Conservation (phyloP, 2,113 vertebrate genomes). For the Ceyx melanurus region DNA sequence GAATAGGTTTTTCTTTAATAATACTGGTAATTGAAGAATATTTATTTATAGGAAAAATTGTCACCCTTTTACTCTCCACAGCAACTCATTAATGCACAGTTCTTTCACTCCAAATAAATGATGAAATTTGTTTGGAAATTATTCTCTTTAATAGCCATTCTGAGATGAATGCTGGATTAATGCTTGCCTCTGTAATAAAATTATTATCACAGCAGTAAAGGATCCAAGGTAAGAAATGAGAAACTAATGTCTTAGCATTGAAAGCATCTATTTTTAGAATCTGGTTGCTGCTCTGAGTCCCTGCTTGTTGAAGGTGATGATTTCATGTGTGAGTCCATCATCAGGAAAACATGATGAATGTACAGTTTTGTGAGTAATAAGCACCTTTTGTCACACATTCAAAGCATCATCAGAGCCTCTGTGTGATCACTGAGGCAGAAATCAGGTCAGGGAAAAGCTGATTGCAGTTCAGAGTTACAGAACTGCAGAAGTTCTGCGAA, state of each 20-base stretch:
- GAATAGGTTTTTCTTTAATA: neutral
- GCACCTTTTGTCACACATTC: neutral
- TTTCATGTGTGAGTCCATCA: neutral
- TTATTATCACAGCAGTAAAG: neutral
- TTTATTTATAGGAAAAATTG: neutral
- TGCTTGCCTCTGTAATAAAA: neutral
- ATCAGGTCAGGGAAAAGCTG: neutral
- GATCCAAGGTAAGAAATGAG: neutral
- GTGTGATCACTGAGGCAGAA: neutral
- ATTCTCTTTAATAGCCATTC: neutral
- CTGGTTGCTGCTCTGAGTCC: neutral
- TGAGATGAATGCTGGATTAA: neutral
- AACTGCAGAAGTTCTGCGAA: neutral
- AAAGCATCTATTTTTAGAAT: neutral
- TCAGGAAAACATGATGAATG: neutral
- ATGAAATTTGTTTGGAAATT: neutral
- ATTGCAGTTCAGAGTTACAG: neutral
- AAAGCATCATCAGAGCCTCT: neutral
- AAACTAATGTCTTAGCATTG: neutral
- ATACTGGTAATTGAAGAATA: neutral
- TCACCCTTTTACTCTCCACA: neutral
- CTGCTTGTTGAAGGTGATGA: neutral
- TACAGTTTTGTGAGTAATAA: neutral
- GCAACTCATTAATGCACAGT: neutral
- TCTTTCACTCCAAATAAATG: conserved; percentile 19